Evolutionary conservation across 92 coral and sea anemone genomes (phyloP).

Genomic region (Palythoa grandiflora): DNA sequence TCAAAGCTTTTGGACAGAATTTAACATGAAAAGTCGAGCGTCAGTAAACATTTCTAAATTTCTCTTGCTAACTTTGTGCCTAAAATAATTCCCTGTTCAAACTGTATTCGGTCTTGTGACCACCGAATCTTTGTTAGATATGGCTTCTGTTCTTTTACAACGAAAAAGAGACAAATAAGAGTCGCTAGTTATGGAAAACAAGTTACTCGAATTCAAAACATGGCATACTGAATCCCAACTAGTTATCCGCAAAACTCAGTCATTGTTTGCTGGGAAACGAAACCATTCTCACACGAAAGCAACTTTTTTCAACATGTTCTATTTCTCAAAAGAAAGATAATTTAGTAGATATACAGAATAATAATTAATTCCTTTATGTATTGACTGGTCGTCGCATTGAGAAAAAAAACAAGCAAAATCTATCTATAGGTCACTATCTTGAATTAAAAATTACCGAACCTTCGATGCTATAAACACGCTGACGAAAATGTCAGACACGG

Average conservation of each 20-base stretch:
- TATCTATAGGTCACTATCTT: not conserved
- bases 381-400: constrained; percentile 20
- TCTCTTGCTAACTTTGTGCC: not conserved
- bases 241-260: not conserved
- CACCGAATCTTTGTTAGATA: not conserved
- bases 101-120: not conserved
- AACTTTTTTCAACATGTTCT: not conserved
- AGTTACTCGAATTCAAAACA: not conserved
- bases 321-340: constrained; percentile 10
- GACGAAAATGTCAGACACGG: not conserved
- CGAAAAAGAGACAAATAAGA: not conserved
- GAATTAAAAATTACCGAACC: not conserved
- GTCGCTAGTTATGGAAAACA: not conserved
- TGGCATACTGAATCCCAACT: not conserved
- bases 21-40: not conserved
- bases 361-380: constrained; percentile 2
- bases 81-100: not conserved
- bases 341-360: not conserved
- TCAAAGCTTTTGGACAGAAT: not conserved
- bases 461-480: not conserved
- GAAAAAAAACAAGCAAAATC: not conserved
- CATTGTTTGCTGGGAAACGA: not conserved
- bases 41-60: not conserved
- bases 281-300: not conserved
- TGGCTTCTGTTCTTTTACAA: not conserved